Base-by-base conservation (phyloP, 2,888 invertebrate genomes). In the Tortrix viridana region DNA sequence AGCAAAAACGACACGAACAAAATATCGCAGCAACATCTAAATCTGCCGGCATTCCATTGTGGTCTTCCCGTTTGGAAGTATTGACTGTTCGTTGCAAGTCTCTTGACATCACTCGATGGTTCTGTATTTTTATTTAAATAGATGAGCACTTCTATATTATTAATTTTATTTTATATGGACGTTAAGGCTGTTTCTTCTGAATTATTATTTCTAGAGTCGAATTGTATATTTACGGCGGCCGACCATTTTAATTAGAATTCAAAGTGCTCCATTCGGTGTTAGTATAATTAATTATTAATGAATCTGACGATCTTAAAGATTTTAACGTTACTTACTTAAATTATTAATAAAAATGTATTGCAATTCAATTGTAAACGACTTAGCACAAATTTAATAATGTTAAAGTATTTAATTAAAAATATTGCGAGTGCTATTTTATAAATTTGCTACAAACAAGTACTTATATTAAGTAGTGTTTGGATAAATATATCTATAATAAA, bases 391-490 rank as follows among this genome's bases (percentile, higher is more conserved):
- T 65, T 73, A 65, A 60, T 58, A 60, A 65, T 12, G 20, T 41
- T 71, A 74, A 71, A 71, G 32, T 65, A 70, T 61, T 58, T 67
- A 37, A 48, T 53, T 57, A 19, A 38, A 19, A 26, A 43, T 19
- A 43, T 43, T 14, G 18, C 53, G 46, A 22, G 47, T 53, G 38
- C 47, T 58, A 53, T 52, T 53, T 37, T 57, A 43, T 47, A 69
- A 68, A 69, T 69, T 68, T 69, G 71, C 75, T 72, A 80, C 76
- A 73, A 81, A 79, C 78, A 79, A 78, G 74, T 80, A 75, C 79
- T 80, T 81, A 80, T 76, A 78, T 77, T 82, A 80, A 78, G 77
- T 80, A 77, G 75, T 78, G 76, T 79, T 79, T 77, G 79, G 71
- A 71, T 46, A 69, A 38, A 54, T 46, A 22, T 43, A 41, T 48